Evolutionary conservation across 2,113 vertebrate genomes (phyloP), one percentile per base, ranked within the genome.

Genomic region (Ceratotherium simum): DNA sequence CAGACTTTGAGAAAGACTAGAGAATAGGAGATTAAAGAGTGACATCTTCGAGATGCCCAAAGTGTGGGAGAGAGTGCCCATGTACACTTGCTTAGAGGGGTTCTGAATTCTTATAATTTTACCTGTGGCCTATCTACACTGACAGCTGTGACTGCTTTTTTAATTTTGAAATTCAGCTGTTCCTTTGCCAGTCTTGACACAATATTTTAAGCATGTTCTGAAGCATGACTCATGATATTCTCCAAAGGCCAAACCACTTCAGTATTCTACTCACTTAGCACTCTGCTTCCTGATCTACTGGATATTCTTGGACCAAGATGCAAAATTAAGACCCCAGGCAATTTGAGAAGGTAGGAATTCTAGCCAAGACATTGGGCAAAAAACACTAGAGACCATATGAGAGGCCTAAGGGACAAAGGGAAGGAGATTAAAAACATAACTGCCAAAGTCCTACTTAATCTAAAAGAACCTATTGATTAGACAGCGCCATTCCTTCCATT

Each of bases 91-190:
- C 73, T 42, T n/a, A 3, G 4, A 91, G 72, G 11, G 8, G 60
- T 48, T 82, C 90, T 56, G 60, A 62, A 70, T 79, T 12, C 46
- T 27, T 69, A 48, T n/a, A 36, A 64, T 60, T 76, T 48, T 84
- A 94, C 91, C 95, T 96, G 90, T 39, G 82, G 42, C 64, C 62
- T 13, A 12, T 94, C 87, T 88, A 54, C 85, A 58, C 73, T 56
- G 67, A 88, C 90, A 96, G 94, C 97, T 97, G 97, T 75, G 80
- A 33, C 64, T 72, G n/a, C 93, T 96, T 82, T 96, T 96, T 96
- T 94, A 94, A 90, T 96, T 94, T 42, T 92, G 94, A 97, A 91
- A 90, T 90, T 94, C 90, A 97, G 96, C 95, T 96, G 73, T 86
- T 95, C 80, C 60, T 94, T 65, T 85, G 90, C 64, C 76, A 93